These are phyloP conservation scores for Cyaniris semiargus DNA, from an alignment of 2,888 invertebrate genomes.

Conservation along the genomic window DNA sequence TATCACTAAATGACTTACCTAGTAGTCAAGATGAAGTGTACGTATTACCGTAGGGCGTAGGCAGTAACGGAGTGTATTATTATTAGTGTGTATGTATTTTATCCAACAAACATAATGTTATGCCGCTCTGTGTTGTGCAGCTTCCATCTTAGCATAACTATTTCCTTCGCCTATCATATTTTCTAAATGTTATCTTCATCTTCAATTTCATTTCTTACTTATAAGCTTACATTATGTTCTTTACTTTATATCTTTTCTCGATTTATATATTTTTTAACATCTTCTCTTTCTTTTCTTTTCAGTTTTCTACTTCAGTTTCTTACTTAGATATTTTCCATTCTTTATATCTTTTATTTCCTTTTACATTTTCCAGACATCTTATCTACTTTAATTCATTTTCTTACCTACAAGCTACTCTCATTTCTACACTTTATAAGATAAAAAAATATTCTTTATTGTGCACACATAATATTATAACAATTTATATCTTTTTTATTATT, in stretches of 20 bases:
- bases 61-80: too few relatives aligned
- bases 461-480: too few relatives aligned
- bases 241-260: not conserved
- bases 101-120: not conserved
- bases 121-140: not conserved
- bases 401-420: not conserved
- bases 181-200: not conserved
- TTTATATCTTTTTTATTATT: not conserved
- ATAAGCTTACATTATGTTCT: not conserved
- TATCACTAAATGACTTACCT: not conserved
- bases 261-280: not conserved
- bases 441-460: too few relatives aligned
- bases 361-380: not conserved
- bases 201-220: not conserved
- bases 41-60: too few relatives aligned
- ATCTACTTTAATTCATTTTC: not conserved
- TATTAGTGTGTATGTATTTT: too few relatives aligned
- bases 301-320: not conserved
- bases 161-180: not conserved
- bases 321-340: not conserved
- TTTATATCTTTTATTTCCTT: not conserved
- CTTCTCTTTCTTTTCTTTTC: not conserved
- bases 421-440: not conserved
- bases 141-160: not conserved
- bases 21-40: too few relatives aligned